These are phyloP conservation scores for Strongylocentrotus purpuratus DNA, from an alignment of 35 echinoderm and acorn worm genomes.

Conservation along the genomic window DNA sequence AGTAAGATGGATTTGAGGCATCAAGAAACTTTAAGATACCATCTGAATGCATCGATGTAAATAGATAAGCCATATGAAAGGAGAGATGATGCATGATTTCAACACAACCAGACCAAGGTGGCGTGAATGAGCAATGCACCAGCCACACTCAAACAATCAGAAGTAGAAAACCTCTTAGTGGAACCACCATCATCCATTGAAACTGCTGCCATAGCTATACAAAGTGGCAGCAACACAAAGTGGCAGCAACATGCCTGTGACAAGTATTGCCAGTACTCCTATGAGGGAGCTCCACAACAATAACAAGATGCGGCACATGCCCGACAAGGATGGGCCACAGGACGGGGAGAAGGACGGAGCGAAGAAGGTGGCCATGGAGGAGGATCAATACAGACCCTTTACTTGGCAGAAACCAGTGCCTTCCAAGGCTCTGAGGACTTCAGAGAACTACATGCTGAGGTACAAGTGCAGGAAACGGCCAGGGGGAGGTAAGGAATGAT, in stretches of 20 bases:
- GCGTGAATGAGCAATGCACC: not conserved
- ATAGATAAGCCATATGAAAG: not conserved
- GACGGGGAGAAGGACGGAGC: not conserved
- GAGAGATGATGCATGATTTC: slow-evolving; percentile 7
- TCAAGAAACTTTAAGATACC: not conserved
- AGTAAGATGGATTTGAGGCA: not conserved
- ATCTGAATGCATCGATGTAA: not conserved
- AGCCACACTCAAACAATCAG: not conserved
- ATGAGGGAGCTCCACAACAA: slow-evolving; percentile 21
- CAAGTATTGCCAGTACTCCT: not conserved
- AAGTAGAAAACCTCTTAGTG: not conserved
- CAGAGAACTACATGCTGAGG: slow-evolving; percentile 79
- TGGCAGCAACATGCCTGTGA: slow-evolving; percentile 15
- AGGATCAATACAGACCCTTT: slow-evolving; percentile 1
- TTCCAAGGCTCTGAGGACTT: slow-evolving; percentile 78
- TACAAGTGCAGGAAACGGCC: slow-evolving; percentile 89
- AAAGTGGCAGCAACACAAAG: not conserved
- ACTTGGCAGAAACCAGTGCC: slow-evolving; percentile 55
- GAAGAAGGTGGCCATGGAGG: not conserved
- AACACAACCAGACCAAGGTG: not conserved
- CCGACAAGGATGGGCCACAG: not conserved
- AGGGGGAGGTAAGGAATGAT: slow-evolving; percentile 63
- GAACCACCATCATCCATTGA: not conserved
- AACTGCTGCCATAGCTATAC: not conserved
- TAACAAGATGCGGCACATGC: not conserved